Conservation (phyloP, 2,888 invertebrate species). For the Acheta domesticus region DNA sequence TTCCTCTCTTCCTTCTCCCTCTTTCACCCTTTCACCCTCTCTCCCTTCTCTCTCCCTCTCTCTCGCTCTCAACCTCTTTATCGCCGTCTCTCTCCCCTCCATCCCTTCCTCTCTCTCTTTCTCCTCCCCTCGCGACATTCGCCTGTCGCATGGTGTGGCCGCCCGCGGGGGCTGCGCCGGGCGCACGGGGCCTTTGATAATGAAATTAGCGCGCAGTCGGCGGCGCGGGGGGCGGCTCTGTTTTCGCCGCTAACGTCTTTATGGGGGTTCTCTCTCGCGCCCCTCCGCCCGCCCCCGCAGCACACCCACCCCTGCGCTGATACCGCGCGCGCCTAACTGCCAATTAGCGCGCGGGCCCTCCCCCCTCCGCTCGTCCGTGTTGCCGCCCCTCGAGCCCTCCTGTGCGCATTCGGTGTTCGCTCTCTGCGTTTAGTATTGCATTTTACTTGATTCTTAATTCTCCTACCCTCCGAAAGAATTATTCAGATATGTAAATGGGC, state of each 20-base stretch:
- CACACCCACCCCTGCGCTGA: not conserved
- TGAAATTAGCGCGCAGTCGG: not conserved
- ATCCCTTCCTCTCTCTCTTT: not conserved
- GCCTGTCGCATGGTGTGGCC: not conserved
- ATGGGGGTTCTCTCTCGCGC: not conserved
- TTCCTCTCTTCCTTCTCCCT: not conserved
- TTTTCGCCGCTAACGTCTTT: slow-evolving; percentile 3
- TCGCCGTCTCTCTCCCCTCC: no score
- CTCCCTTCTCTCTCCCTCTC: no score
- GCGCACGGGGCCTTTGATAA: not conserved
- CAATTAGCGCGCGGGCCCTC: not conserved
- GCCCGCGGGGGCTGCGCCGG: no score
- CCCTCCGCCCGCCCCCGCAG: not conserved
- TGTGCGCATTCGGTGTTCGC: not conserved
- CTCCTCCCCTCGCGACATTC: not conserved
- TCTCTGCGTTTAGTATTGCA: not conserved
- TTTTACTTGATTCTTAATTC: no score
- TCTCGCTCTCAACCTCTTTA: no score
- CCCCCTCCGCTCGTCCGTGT: not conserved
- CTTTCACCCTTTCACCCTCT: no score
- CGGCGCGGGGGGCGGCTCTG: not conserved
- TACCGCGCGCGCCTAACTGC: not conserved
- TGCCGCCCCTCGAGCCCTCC: not conserved
- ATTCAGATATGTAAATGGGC: no score
- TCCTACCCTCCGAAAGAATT: no score